phyloP scores from a whole-genome alignment of 2,888 invertebrate species.

The Rhogogaster chlorosoma region DNA sequence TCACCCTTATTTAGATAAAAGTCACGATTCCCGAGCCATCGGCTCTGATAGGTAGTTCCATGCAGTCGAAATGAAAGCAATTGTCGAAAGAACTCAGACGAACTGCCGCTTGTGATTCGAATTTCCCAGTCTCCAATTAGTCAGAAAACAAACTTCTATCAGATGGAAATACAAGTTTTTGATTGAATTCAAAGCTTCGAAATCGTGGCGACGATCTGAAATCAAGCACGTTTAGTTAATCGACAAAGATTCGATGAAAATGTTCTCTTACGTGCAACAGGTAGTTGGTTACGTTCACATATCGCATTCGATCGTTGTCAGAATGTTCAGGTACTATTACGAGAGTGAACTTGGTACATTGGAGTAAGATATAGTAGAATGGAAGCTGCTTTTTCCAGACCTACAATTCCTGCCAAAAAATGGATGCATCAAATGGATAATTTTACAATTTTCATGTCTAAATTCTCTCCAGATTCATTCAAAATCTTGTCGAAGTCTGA shows the following conservation, averaged over 20 bases:
- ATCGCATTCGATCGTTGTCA: conserved; percentile 8
- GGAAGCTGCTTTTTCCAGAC: not conserved
- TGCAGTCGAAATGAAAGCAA: not conserved
- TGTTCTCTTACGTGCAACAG: conserved; percentile 36
- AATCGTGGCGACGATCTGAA: not conserved
- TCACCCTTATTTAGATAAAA: not conserved
- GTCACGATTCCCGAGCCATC: not conserved
- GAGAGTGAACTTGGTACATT: not conserved
- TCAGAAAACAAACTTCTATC: not conserved
- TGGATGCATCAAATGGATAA: not conserved
- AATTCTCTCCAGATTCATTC: not conserved
- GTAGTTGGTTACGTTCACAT: conserved; percentile 28
- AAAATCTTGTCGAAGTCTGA: not conserved
- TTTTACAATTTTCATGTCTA: not conserved
- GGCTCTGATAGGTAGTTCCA: not conserved
- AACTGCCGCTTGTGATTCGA: not conserved
- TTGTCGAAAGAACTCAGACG: not conserved
- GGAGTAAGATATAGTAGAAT: not conserved
- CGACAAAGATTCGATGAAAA: conserved; percentile 20
- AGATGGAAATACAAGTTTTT: not conserved
- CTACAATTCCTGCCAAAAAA: not conserved
- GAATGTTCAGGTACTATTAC: conserved; percentile 1
- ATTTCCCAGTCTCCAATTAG: not conserved
- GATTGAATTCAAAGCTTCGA: not conserved
- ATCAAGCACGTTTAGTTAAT: not conserved